Conservation (phyloP, 2,888 invertebrate genomes). For the Byasa hedistus region DNA sequence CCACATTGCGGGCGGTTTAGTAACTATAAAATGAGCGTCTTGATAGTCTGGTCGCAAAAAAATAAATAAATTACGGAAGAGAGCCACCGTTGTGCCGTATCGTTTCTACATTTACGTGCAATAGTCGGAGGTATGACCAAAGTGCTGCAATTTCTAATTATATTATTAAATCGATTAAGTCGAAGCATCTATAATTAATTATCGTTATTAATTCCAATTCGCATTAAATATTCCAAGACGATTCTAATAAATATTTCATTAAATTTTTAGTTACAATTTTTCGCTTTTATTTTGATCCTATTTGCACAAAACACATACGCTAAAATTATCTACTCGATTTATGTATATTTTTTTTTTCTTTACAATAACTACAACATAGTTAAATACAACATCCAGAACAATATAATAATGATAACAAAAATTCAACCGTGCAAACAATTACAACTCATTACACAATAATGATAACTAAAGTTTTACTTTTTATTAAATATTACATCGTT, state of each 20-base stretch:
- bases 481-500: constrained; percentile 55
- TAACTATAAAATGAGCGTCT: too few relatives aligned
- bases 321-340: constrained; percentile 71
- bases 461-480: constrained; percentile 52
- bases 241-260: constrained; percentile 54
- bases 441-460: constrained; percentile 60
- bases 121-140: constrained; percentile 63
- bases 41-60: too few relatives aligned
- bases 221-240: constrained; percentile 57
- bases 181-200: constrained; percentile 70
- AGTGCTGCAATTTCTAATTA: constrained; percentile 73
- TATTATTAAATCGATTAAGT: constrained; percentile 66
- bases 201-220: constrained; percentile 57
- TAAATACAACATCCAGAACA: constrained; percentile 78
- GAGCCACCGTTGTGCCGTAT: constrained; percentile 59
- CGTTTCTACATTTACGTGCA: constrained; percentile 57
- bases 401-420: constrained; percentile 77
- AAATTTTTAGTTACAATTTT: constrained; percentile 47
- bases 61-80: constrained; percentile 45
- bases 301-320: constrained; percentile 75
- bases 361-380: constrained; percentile 74
- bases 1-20: too few relatives aligned
- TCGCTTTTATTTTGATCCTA: constrained; percentile 51
- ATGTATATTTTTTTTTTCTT: constrained; percentile 65
- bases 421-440: constrained; percentile 75